Evolutionary conservation across 2,888 invertebrate species (phyloP).

Genomic region (Eulithis prunata): DNA sequence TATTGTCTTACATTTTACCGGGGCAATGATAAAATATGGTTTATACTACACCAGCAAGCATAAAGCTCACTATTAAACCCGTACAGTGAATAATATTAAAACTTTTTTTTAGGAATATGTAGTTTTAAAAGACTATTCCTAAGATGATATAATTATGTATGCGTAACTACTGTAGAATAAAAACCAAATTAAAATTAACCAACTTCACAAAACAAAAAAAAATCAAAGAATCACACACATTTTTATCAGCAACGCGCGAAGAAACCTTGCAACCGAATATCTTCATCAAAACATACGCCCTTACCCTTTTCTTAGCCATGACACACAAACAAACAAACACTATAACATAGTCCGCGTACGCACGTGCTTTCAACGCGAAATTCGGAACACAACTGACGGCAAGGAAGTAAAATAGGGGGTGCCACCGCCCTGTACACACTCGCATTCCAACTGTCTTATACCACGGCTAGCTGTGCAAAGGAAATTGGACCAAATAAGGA

Average conservation of each 20-base stretch:
- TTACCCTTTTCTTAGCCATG: constrained; percentile 80
- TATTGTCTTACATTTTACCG: no score
- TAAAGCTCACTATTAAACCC: not conserved
- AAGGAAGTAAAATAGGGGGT: constrained; percentile 57
- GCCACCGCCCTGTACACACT: constrained; percentile 56
- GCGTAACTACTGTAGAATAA: not conserved
- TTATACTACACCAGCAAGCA: no score
- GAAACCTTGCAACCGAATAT: constrained; percentile 37
- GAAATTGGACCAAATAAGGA: constrained; percentile 41
- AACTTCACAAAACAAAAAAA: constrained; percentile 5
- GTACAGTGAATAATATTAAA: not conserved
- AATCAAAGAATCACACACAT: constrained; percentile 32
- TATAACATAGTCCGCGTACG: constrained; percentile 38
- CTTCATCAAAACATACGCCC: constrained; percentile 47
- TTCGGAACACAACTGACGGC: constrained; percentile 60
- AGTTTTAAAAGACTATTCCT: not conserved
- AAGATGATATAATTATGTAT: not conserved
- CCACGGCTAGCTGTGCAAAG: constrained; percentile 37
- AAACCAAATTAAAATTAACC: constrained; percentile 7
- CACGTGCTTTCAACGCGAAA: constrained; percentile 53
- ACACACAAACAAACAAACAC: constrained; percentile 40
- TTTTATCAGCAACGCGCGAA: constrained; percentile 34
- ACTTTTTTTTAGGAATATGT: not conserved
- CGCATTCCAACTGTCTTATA: constrained; percentile 54
- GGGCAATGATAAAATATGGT: no score